Evolutionary conservation across 2,888 invertebrate species (phyloP), one percentile per base, ranked within the genome.

Genomic region (Plutella xylostella): DNA sequence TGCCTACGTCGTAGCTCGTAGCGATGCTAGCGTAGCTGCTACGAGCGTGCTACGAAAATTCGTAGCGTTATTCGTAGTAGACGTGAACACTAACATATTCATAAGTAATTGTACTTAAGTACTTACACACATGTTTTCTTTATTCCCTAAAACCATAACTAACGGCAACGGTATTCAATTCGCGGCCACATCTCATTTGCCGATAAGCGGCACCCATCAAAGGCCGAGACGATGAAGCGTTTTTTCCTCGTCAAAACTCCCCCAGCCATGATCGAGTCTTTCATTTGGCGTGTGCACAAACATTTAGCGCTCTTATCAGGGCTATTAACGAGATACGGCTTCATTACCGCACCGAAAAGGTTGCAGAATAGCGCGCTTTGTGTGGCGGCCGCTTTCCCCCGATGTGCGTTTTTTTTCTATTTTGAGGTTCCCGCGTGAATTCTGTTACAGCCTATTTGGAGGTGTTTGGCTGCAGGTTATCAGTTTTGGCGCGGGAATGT

Each of bases 211-310:
- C 48, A 50, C 59, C n/a, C 61, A 64, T 67, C 64, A 63, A 57
- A 57, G 51, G 55, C 52, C 43, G 44, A 54, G n/a, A n/a, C n/a
- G n/a, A n/a, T 63, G 63, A 70, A 65, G 65, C 61, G 65, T 67
- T 67, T 73, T 73, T 76, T 75, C 69, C 66, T 63, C 64, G 61
- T 65, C 67, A 68, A 33, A 58, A 60, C 63, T 58, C 62, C 70
- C 72, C 77, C 65, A 72, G 70, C 69, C n/a, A 80, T 78, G 82
- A 79, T 78, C 76, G 71, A 63, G 63, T 54, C 74, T 72, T 82
- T 82, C 80, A 80, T 82, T 80, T 80, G 78, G 82, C 80, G 80
- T 80, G 82, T 75, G 75, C 77, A 66, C 82, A 78, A 80, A 79
- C 83, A 83, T 83, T 82, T 77, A 76, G 72, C 73, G 60, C 68